These are phyloP conservation scores for Girardinichthys multiradiatus DNA, from an alignment of 2,113 vertebrate genomes.

Conservation along the genomic window DNA sequence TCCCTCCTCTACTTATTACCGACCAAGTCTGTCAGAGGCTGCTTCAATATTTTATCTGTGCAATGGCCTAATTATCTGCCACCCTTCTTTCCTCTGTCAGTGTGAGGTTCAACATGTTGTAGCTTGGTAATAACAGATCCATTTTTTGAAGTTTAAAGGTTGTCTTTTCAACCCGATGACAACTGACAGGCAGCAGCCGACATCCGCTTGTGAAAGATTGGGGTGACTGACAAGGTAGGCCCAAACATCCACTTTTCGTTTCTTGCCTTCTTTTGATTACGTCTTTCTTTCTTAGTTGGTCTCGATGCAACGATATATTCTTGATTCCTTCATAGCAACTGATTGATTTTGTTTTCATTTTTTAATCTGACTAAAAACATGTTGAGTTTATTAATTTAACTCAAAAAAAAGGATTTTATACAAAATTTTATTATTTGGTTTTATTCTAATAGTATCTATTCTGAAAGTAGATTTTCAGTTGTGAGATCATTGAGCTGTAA, in stretches of 20 bases:
- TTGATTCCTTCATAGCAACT: background rate
- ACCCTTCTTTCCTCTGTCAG: background rate
- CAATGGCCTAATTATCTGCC: background rate
- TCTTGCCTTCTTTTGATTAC: background rate
- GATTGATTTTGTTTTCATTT: background rate
- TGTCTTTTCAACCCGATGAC: background rate
- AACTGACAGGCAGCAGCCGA: conserved; percentile 15
- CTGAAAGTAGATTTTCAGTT: background rate
- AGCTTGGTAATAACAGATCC: background rate
- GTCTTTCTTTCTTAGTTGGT: conserved; percentile 1
- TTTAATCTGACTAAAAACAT: background rate
- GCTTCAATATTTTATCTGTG: background rate
- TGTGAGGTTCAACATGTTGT: no score
- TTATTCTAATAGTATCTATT: background rate
- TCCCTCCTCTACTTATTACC: conserved; percentile 21
- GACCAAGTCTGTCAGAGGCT: background rate
- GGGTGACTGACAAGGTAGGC: conserved; percentile 49
- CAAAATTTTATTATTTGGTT: background rate
- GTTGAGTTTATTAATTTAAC: background rate
- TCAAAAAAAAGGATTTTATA: background rate
- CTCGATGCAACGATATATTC: background rate
- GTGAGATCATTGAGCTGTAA: background rate
- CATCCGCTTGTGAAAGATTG: conserved; percentile 42
- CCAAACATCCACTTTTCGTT: conserved; percentile 22
- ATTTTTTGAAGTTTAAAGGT: background rate